Conservation (phyloP, 2,797 vertebrate species). For the Sebastes itinus region DNA sequence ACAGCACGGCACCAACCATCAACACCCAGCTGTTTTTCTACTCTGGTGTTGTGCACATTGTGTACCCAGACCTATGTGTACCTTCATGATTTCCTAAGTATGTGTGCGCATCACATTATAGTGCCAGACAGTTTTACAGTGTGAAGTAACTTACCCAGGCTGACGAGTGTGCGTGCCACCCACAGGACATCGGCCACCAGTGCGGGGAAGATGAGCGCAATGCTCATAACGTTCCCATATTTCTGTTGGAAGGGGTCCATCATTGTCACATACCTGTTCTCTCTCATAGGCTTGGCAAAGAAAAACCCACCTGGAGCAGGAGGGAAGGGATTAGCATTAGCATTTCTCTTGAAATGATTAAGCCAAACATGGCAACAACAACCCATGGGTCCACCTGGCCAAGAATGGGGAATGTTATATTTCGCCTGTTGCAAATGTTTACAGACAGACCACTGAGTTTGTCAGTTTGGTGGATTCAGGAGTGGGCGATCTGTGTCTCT, state of each 20-base stretch:
- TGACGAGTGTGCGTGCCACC: slow-evolving; percentile 80
- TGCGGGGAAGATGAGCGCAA: slow-evolving; percentile 74
- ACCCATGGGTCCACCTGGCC: slow-evolving; percentile 11
- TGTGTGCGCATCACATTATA: not conserved
- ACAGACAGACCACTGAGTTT: not conserved
- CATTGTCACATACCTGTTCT: slow-evolving; percentile 85
- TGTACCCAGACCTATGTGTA: not conserved
- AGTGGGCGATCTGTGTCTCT: slow-evolving; percentile 4
- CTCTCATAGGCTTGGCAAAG: slow-evolving; percentile 87
- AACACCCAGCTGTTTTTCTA: slow-evolving; percentile 1
- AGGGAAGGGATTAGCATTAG: not conserved
- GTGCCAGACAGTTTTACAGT: slow-evolving; percentile 6
- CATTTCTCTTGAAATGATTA: not conserved
- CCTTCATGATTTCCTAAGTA: slow-evolving; percentile 5
- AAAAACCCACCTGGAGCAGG: slow-evolving; percentile 81
- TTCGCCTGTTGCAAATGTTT: slow-evolving; percentile 39
- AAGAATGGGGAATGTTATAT: slow-evolving; percentile 46
- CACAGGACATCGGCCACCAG: slow-evolving; percentile 77
- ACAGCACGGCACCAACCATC: not conserved
- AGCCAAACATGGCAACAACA: not conserved
- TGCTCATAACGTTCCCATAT: slow-evolving; percentile 83
- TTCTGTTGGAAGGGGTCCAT: slow-evolving; percentile 87
- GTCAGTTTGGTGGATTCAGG: slow-evolving; percentile 22
- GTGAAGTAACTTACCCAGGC: slow-evolving; percentile 69
- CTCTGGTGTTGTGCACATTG: not conserved